Evolutionary conservation across 1,140 invertebrate genomes (phyloP).

Genomic region (Neotoxoptera formosana): DNA sequence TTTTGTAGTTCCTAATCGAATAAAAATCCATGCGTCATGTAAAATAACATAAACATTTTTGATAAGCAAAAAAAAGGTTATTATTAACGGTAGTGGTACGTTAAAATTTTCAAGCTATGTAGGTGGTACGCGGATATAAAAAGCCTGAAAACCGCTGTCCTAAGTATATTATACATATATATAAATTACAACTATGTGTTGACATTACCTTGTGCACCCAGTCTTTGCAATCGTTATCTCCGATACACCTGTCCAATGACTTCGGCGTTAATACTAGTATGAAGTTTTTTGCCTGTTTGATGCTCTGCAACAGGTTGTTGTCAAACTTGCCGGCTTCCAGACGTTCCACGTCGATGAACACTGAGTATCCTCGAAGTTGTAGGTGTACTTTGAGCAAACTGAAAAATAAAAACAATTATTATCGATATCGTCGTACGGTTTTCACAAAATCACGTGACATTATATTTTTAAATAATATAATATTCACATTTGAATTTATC

Average conservation of each 20-base stretch:
- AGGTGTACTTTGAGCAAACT: constrained; percentile 93
- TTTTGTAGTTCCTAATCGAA: too few species aligned
- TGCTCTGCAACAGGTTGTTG: constrained; percentile 95
- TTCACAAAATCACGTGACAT: not conserved
- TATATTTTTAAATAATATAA: not conserved
- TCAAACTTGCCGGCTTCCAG: constrained; percentile 98
- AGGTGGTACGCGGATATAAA: too few species aligned
- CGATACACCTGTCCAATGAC: constrained; percentile 91
- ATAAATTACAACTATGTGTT: not conserved
- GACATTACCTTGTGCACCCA: constrained; percentile 93
- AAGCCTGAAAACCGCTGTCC: too few species aligned
- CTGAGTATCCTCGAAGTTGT: constrained; percentile 90
- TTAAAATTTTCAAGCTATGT: too few species aligned
- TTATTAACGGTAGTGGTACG: too few species aligned
- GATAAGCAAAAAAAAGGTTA: too few species aligned
- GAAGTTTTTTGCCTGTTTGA: constrained; percentile 96
- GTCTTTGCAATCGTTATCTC: constrained; percentile 94
- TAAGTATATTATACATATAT: too few species aligned
- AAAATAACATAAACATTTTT: too few species aligned
- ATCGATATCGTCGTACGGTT: not conserved
- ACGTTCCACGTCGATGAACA: constrained; percentile 95
- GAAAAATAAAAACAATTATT: constrained; percentile 2
- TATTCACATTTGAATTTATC: not conserved
- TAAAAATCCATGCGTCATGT: too few species aligned
- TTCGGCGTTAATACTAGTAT: constrained; percentile 94